These are phyloP conservation scores for Thecophora atra DNA, from an alignment of 2,888 invertebrate species.

Conservation along the genomic window DNA sequence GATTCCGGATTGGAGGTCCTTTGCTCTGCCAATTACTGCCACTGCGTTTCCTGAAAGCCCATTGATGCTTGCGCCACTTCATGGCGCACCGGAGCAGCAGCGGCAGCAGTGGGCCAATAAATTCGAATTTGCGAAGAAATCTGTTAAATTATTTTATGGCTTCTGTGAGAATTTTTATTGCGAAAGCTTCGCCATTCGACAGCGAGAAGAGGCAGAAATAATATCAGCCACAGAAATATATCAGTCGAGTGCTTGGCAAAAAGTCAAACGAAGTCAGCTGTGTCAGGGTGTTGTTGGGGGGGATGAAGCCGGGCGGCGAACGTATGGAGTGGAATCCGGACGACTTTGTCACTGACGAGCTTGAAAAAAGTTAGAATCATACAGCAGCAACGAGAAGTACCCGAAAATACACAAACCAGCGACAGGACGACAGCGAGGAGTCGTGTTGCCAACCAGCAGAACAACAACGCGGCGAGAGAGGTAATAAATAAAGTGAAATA, in stretches of 20 bases:
- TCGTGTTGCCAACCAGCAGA: constrained; percentile 18
- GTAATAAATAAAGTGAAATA: background rate
- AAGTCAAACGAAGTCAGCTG: constrained; percentile 15
- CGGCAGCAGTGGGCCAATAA: constrained; percentile 18
- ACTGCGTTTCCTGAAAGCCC: too few relatives aligned
- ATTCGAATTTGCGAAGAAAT: constrained; percentile 27
- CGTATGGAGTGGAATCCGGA: constrained; percentile 8
- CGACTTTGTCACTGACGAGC: constrained; percentile 32
- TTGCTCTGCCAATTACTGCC: constrained; percentile 7
- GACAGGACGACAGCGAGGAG: constrained; percentile 4
- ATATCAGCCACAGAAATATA: constrained; percentile 19
- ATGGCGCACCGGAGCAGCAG: constrained; percentile 16
- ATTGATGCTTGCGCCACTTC: background rate
- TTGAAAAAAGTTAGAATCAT: constrained; percentile 28
- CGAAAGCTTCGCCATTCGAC: constrained; percentile 21
- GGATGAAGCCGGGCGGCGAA: background rate
- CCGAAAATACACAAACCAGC: background rate
- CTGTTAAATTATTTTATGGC: constrained; percentile 31
- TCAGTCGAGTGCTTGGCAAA: constrained; percentile 29
- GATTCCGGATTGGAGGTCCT: background rate
- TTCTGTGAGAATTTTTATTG: constrained; percentile 28
- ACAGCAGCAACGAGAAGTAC: constrained; percentile 12
- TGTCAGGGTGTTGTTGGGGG: background rate
- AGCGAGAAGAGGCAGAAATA: constrained; percentile 5
- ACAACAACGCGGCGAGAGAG: background rate